A percentile compares a stretch with the other conserved stretches of the same genome.
Conservation (phyloP, 2,113 vertebrate species). For the Malurus melanocephalus region DNA sequence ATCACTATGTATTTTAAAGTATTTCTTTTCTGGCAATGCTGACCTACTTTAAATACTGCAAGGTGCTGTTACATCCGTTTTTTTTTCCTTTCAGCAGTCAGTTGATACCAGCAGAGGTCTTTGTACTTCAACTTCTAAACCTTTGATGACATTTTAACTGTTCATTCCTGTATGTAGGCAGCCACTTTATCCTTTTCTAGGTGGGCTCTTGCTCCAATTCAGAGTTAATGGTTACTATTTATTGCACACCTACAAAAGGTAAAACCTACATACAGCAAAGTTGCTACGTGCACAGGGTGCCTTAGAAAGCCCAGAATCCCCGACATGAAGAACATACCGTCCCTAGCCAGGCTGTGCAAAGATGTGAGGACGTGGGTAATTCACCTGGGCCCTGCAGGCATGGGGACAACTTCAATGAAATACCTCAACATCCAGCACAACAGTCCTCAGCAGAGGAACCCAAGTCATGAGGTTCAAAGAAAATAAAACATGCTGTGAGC, state of each 20-base stretch:
- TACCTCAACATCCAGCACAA: background rate
- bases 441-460: background rate
- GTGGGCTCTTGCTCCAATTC: background rate
- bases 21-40: background rate
- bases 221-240: slow-evolving; percentile 67
- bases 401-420: background rate
- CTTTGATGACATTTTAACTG: slow-evolving; percentile 33
- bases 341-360: background rate
- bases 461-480: background rate
- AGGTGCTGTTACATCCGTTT: background rate
- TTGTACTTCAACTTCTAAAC: slow-evolving; percentile 27
- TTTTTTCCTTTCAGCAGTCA: background rate
- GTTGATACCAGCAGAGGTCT: slow-evolving; percentile 9
- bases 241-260: slow-evolving; percentile 36
- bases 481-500: background rate
- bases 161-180: background rate
- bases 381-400: background rate
- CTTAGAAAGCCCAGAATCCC: background rate
- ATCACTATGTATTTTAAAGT: background rate
- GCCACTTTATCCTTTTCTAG: slow-evolving; percentile 15
- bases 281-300: background rate
- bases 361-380: background rate
- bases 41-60: slow-evolving; percentile 9
- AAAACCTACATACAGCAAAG: background rate
- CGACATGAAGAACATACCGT: background rate